phyloP scores from a whole-genome alignment of 23 tunicate genomes.

The Ascidia mentula region DNA sequence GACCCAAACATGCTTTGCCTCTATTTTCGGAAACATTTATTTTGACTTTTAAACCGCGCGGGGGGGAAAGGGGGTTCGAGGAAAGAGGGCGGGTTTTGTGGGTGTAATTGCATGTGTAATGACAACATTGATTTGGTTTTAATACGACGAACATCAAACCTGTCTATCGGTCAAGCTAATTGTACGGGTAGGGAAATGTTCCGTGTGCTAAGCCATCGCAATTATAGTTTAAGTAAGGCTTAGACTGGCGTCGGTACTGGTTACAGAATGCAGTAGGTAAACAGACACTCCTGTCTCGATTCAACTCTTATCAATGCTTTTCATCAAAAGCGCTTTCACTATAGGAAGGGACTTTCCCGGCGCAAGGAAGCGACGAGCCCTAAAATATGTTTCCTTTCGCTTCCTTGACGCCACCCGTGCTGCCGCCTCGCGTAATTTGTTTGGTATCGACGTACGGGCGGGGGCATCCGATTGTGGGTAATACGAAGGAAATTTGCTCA shows the following conservation, averaged over 20 bases:
- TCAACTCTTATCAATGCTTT: slow-evolving; percentile 8
- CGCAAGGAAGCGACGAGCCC: not conserved
- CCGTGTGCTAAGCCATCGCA: slow-evolving; percentile 7
- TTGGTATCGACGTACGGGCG: not conserved
- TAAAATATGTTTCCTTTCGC: not conserved
- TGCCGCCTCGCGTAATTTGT: not conserved
- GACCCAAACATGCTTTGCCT: too few relatives aligned
- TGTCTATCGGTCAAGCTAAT: not conserved
- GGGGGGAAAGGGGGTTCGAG: not conserved
- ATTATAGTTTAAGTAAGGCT: slow-evolving; percentile 14
- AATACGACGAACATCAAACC: not conserved
- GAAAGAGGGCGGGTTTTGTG: not conserved
- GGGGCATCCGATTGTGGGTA: too few relatives aligned
- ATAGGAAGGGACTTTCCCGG: not conserved
- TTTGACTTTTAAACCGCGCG: not conserved
- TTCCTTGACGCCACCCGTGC: not conserved
- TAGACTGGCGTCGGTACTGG: not conserved
- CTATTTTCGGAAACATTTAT: too few relatives aligned
- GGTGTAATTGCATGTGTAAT: not conserved
- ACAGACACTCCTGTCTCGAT: slow-evolving; percentile 18
- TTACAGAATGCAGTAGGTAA: slow-evolving; percentile 13
- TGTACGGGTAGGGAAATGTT: not conserved
- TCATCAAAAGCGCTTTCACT: not conserved
- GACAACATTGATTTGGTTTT: not conserved
- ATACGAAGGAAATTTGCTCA: not conserved